Base-by-base conservation (phyloP, 2,888 invertebrate species). In the Stenolophus ochropezus region DNA sequence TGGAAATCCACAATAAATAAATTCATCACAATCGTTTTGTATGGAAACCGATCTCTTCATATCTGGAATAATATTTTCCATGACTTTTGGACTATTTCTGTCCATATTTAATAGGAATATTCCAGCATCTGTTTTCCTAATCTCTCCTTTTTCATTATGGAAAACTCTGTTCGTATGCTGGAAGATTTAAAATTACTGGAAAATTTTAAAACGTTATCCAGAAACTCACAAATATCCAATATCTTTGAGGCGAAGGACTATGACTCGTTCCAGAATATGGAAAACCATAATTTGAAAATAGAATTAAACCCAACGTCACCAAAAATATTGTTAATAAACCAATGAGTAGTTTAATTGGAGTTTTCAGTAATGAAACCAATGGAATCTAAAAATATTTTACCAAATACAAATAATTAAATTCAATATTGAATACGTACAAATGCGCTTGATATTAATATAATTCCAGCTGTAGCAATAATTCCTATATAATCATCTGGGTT, bases 231-330 rank as follows among this genome's bases (percentile, higher is more conserved):
- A 85, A 85, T 74, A 88, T 86, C 86, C 86, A 87, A 81, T 93
- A 91, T 83, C 96, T 91, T 90, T 96, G 94, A 71, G 95, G 94
- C 27, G 93, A 90, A 2, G 93, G 93, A 42, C 90, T 88, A 3
- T 88, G 84, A 1, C 89, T 86, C 86, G 92, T 90, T 18, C 91
- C 92, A 84, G 92, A 92, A 89, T 95, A 96, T 0, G 96, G 94
- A 87, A 93, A 93, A 56, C 94, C 94, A 79, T 94, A 89, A 73
- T 92, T 92, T 42, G 94, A 93, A 78, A 92, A 89, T 82, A 92
- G 88, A 51, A 94, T 88, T 87, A 91, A 85, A 85, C 90, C 87
- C 42, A 91, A 82, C 56, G 85, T 85, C 65, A 85, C 69, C 25
- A 86, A 11, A 84, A 88, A 88, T 11, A 86, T 58, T 0, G 75